A percentile compares a stretch with the other conserved stretches of the same genome.
Conservation (phyloP, 1,140 invertebrate species). For the Eulimnadia texana region DNA sequence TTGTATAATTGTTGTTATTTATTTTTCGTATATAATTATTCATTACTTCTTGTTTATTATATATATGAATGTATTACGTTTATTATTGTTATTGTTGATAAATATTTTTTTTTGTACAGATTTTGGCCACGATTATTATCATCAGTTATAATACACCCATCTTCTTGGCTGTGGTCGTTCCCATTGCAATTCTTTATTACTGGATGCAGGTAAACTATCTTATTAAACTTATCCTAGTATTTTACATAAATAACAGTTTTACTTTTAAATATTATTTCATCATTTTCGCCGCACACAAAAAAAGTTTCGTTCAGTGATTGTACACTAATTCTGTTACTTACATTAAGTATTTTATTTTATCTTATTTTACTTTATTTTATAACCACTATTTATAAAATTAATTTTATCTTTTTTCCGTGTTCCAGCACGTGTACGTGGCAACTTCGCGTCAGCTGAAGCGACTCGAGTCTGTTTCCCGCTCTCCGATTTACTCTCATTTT, state of each 20-base stretch:
- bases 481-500: constrained; percentile 96
- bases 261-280: neutral
- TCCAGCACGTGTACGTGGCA: constrained; percentile 79
- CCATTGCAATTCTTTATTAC: constrained; percentile 74
- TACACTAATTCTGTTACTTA: too few species aligned
- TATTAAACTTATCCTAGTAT: too few species aligned
- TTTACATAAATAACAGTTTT: neutral
- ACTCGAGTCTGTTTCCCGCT: constrained; percentile 84
- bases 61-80: too few species aligned
- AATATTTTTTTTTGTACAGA: constrained; percentile 32
- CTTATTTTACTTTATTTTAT: too few species aligned
- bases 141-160: constrained; percentile 79
- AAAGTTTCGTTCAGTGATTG: too few species aligned
- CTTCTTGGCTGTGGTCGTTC: constrained; percentile 67
- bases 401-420: neutral
- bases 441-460: constrained; percentile 89
- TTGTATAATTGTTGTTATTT: too few species aligned
- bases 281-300: too few species aligned
- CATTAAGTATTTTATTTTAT: too few species aligned
- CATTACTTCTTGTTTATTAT: too few species aligned
- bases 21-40: too few species aligned
- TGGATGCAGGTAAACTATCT: constrained; percentile 47
- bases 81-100: neutral
- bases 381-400: too few species aligned
- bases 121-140: constrained; percentile 70